Conservation (phyloP, 2,113 vertebrate species). For the Oreochromis niloticus region DNA sequence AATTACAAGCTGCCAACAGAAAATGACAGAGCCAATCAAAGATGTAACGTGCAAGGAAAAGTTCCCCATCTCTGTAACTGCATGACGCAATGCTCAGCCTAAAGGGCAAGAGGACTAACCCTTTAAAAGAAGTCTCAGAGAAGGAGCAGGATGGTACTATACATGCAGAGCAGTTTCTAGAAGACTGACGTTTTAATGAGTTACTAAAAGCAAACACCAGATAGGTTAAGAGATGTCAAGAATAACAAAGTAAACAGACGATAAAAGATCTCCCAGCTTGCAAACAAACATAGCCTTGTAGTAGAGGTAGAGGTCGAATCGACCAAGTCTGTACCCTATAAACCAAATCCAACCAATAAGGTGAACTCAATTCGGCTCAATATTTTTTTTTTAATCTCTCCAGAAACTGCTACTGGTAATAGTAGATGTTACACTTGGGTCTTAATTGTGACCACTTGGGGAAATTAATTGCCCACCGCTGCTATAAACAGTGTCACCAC, state of each 20-base stretch:
- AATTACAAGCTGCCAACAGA: background rate
- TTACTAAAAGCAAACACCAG: conserved; percentile 22
- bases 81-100: background rate
- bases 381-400: background rate
- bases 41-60: background rate
- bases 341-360: background rate
- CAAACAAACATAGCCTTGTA: background rate
- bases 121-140: background rate
- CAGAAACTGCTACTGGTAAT: background rate
- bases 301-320: background rate
- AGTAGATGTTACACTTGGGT: background rate
- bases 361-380: background rate
- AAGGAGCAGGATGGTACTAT: background rate
- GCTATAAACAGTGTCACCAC: background rate
- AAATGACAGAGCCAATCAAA: background rate
- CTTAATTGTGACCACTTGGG: background rate
- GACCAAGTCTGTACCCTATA: background rate
- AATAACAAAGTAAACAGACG: conserved; percentile 35
- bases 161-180: background rate
- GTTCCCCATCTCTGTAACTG: background rate
- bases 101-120: background rate
- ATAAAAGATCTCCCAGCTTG: background rate
- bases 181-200: background rate
- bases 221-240: conserved; percentile 3
- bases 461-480: background rate